These are phyloP conservation scores for Dendroctonus ponderosae DNA, from an alignment of 1,140 invertebrate genomes.

Conservation along the genomic window DNA sequence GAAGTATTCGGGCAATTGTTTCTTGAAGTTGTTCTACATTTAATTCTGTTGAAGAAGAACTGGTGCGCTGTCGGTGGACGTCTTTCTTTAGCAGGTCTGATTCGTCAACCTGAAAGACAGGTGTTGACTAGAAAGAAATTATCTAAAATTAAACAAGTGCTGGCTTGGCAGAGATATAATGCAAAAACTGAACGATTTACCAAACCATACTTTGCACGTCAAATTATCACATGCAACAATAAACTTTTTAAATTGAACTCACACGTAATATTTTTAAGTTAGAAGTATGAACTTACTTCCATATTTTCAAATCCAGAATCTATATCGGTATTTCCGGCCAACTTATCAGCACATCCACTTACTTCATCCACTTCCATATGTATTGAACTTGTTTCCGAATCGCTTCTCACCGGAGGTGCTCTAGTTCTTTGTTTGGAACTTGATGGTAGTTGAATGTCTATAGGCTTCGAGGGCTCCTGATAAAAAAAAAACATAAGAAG, in stretches of 20 bases:
- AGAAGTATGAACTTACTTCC: constrained; percentile 56
- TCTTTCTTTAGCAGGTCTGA: constrained; percentile 48
- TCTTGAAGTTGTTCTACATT: constrained; percentile 62
- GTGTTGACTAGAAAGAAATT: constrained; percentile 4
- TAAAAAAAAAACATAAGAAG: neutral
- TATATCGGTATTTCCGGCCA: constrained; percentile 60
- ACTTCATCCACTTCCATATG: constrained; percentile 62
- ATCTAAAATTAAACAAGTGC: no score
- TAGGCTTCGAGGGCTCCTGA: constrained; percentile 44
- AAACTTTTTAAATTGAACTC: no score
- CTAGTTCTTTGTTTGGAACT: constrained; percentile 39
- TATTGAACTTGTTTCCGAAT: constrained; percentile 49
- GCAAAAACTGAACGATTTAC: neutral
- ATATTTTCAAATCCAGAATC: constrained; percentile 76
- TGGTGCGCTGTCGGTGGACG: constrained; percentile 41
- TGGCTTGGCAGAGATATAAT: no score
- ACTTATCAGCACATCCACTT: constrained; percentile 52
- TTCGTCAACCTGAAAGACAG: constrained; percentile 42
- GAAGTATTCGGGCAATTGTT: constrained; percentile 62
- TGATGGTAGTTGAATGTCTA: constrained; percentile 45
- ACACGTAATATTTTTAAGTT: no score
- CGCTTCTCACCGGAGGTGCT: constrained; percentile 42
- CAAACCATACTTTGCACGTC: neutral
- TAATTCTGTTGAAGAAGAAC: constrained; percentile 45
- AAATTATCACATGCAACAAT: no score